phyloP scores from a whole-genome alignment of 2,888 invertebrate genomes.

The Temnothorax ravouxi region DNA sequence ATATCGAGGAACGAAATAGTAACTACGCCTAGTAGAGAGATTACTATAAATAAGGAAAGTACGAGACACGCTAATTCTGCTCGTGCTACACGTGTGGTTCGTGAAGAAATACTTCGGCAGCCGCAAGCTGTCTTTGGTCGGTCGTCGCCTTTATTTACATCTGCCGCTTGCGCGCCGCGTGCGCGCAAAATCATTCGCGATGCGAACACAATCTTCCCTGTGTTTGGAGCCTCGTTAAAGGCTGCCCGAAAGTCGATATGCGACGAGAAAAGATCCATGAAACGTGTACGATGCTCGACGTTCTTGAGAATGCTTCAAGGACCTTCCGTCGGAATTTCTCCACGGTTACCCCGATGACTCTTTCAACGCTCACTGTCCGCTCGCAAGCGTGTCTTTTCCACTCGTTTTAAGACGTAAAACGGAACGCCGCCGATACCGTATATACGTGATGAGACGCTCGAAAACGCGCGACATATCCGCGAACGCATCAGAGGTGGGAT shows the following conservation, averaged over 20 bases:
- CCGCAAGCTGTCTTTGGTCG: constrained; percentile 41
- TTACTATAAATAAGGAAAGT: constrained; percentile 32
- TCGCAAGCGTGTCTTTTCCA: not conserved
- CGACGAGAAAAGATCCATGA: not conserved
- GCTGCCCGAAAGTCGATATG: not conserved
- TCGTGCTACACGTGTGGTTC: constrained; percentile 7
- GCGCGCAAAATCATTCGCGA: not conserved
- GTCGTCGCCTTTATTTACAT: constrained; percentile 34
- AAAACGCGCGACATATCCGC: constrained; percentile 19
- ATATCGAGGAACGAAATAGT: constrained; percentile 47
- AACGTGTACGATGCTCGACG: not conserved
- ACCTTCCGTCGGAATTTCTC: not conserved
- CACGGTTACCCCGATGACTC: not conserved
- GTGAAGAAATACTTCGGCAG: constrained; percentile 40
- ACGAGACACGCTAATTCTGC: constrained; percentile 1
- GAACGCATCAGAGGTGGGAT: constrained; percentile 42
- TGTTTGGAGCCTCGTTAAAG: constrained; percentile 8
- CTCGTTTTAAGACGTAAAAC: constrained; percentile 7
- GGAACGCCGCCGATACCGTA: not conserved
- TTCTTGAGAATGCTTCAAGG: not conserved
- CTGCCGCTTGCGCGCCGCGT: not conserved
- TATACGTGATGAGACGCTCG: constrained; percentile 1
- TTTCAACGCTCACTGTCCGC: constrained; percentile 17
- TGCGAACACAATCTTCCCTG: constrained; percentile 11
- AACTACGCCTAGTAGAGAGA: constrained; percentile 32